Evolutionary conservation across 2,797 vertebrate species (phyloP).

Genomic region (Onychomys arenicola): DNA sequence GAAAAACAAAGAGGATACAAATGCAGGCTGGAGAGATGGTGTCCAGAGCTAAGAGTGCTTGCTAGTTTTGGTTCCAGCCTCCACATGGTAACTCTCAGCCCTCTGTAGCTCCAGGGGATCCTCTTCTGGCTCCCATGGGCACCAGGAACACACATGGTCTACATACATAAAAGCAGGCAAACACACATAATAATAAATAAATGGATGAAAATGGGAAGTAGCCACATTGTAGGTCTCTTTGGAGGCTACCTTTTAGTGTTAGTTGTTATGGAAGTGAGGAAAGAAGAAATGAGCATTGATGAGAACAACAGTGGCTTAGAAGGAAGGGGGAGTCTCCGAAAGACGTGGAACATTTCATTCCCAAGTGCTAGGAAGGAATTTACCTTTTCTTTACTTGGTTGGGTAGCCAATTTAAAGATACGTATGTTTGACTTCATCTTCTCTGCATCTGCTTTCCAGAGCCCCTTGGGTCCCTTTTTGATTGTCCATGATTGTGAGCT

Average conservation of each 20-base stretch:
- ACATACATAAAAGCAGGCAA: not conserved
- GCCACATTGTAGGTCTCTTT: not conserved
- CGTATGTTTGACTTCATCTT: not conserved
- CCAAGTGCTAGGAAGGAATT: not conserved
- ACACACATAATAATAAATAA: not conserved
- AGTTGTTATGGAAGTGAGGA: not conserved
- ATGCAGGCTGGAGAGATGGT: not conserved
- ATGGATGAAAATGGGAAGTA: not conserved
- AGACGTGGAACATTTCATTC: not conserved
- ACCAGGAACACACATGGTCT: not conserved
- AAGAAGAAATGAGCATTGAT: not conserved
- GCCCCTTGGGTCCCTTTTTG: not conserved
- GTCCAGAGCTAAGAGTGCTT: too few relatives aligned
- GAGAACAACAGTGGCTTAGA: not conserved
- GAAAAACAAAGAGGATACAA: not conserved
- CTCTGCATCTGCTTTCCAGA: not conserved
- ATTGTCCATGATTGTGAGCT: not conserved
- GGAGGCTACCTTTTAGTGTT: not conserved
- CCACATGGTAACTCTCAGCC: not conserved
- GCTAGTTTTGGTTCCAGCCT: not conserved
- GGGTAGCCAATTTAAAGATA: not conserved
- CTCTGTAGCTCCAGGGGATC: not conserved
- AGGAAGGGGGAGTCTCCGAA: not conserved
- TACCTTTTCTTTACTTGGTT: not conserved
- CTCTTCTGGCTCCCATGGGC: not conserved